Base-by-base conservation (phyloP, 1,140 invertebrate species). In the Plutomurus gul region DNA sequence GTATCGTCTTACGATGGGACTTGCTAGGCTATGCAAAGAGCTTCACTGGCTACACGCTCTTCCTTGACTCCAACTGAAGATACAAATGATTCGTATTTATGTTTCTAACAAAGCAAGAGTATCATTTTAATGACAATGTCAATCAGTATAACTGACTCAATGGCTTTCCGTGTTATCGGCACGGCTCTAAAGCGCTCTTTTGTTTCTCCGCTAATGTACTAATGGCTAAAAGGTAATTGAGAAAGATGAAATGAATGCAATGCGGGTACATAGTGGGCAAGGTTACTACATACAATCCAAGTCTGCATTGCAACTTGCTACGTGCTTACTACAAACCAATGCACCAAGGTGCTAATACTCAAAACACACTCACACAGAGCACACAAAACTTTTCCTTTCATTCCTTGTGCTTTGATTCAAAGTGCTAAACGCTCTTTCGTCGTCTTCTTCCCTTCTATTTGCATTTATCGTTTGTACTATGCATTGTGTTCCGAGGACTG, bases 41-140 rank as follows among this genome's bases (percentile, higher is more conserved):
- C n/a, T n/a, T n/a, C n/a, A n/a, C n/a, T n/a, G n/a, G n/a, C n/a
- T n/a, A n/a, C n/a, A n/a, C n/a, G n/a, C n/a, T n/a, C n/a, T n/a
- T n/a, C n/a, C n/a, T n/a, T n/a, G n/a, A n/a, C n/a, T n/a, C n/a
- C n/a, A n/a, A n/a, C n/a, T n/a, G n/a, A n/a, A n/a, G n/a, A n/a
- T n/a, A n/a, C n/a, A n/a, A n/a, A n/a, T n/a, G n/a, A n/a, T n/a
- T n/a, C n/a, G n/a, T n/a, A n/a, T n/a, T n/a, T n/a, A n/a, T n/a
- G n/a, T n/a, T 20, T 22, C 47, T 51, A 51, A 51, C 47, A 22
- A 51, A 51, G n/a, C 47, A 22, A 27, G 16, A 65, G 56, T 65
- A 65, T 65, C 56, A 65, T 65, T 65, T 65, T 65, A 65, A 65
- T 65, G 56, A 30, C 27, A 65, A 65, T 65, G 56, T 65, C 56